A percentile compares a stretch with the other conserved stretches of the same genome.
phyloP scores from a whole-genome alignment of 2,797 vertebrate genomes.

The Rousettus madagascariensis region DNA sequence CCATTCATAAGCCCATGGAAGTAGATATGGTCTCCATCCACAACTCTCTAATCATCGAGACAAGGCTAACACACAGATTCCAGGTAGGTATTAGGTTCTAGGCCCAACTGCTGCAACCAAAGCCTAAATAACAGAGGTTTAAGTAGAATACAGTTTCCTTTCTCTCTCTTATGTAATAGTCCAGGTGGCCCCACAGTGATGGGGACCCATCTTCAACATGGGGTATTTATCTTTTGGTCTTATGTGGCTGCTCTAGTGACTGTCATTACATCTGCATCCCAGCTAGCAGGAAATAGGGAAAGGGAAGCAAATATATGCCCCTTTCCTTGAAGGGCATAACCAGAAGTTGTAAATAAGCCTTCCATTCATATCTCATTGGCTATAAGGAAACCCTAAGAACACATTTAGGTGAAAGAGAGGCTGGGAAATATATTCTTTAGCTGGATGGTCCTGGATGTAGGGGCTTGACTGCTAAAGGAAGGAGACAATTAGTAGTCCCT shows the following conservation, averaged over 20 bases:
- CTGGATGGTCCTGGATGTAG: not conserved
- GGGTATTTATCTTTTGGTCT: not conserved
- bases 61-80: not conserved
- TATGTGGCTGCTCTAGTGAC: not conserved
- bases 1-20: not conserved
- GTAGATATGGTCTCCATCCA: not conserved
- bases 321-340: not conserved
- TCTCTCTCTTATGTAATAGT: not conserved
- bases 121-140: not conserved
- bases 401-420: not conserved
- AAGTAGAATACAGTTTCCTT: not conserved
- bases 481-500: not conserved
- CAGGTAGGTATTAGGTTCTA: not conserved
- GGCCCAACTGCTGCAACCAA: not conserved
- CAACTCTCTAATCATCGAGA: not conserved
- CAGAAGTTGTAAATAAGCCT: not conserved
- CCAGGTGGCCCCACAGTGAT: not conserved
- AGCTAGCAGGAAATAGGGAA: not conserved
- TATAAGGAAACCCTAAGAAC: not conserved
- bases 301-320: not conserved
- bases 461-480: not conserved
- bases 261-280: not conserved
- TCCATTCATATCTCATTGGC: not conserved
- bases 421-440: not conserved
- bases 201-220: not conserved